Base-by-base conservation (phyloP, 2,113 vertebrate genomes). In the Sterrhoptilus dennistouni region DNA sequence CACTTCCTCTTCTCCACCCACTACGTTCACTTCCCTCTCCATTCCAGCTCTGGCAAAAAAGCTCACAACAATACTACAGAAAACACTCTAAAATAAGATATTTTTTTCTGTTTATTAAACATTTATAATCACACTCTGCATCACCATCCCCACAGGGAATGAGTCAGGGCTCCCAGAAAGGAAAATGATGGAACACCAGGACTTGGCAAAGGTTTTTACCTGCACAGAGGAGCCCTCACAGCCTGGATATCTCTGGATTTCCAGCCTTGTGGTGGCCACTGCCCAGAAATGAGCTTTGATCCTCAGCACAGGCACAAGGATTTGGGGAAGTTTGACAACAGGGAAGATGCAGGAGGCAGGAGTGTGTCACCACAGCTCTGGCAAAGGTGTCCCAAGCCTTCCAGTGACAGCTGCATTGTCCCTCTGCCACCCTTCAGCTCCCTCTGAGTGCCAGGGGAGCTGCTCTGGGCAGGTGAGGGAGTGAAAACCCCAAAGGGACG, bases 1-100 rank as follows among this genome's bases (percentile, higher is more conserved):
- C 17, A 1, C 52, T 94, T 96, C 85, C 92, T 87, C 66, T 91
- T 88, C 64, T 92, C 27, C 52, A 61, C 87, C 83, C 83, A 81
- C 38, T 63, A 5, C 1, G 0, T 27, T 57, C 23, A 50, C 31
- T 91, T 66, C 54, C 82, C 33, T 64, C 57, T 82, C 56, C 20
- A 33, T 71, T 76, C 45, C 68, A 36, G 14, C 35, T 74, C 40
- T 18, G n/a, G 20, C 27, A 44, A 82, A 64, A 93, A 83, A 93
- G 20, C 27, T 60, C 81, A 19, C n/a, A 85, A 59, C 60, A 78
- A 15, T n/a, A 13, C n/a, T 44, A 42, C 22, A 77, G 63, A 90
- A 27, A 24, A 0, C 20, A 16, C 56, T 42, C 16, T 19, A 36
- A 47, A 92, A 88, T 1, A 31, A 66, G 9, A 6, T 44, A 9